phyloP scores from a whole-genome alignment of 2,113 vertebrate genomes.

The Cyanoramphus novaezelandiae region DNA sequence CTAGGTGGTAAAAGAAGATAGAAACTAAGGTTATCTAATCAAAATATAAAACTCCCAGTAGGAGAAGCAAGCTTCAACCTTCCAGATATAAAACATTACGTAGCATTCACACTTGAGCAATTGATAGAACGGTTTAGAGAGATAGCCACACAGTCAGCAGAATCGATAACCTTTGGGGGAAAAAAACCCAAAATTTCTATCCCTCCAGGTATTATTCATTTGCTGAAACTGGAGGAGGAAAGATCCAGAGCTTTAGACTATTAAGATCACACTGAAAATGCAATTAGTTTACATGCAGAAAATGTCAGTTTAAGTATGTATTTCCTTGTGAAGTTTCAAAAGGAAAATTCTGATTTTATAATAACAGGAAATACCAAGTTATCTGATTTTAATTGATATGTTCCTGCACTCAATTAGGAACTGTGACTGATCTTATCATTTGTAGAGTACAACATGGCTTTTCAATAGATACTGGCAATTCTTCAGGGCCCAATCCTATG shows the following conservation, averaged over 20 bases:
- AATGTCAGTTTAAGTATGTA: neutral
- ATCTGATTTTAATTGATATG: neutral
- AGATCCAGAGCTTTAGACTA: neutral
- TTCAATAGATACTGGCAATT: conserved; percentile 19
- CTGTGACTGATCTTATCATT: neutral
- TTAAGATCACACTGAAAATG: neutral
- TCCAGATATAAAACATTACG: conserved; percentile 51
- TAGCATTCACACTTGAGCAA: conserved; percentile 51
- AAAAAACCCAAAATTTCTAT: conserved; percentile 27
- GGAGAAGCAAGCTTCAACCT: conserved; percentile 49
- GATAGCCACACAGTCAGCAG: conserved; percentile 38
- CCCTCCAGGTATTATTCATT: conserved; percentile 29
- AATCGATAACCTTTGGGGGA: neutral
- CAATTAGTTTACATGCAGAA: neutral
- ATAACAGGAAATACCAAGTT: neutral
- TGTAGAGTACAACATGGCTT: neutral
- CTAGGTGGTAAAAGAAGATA: neutral
- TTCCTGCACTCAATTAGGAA: neutral
- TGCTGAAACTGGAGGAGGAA: neutral
- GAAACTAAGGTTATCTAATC: neutral
- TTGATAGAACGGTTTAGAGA: conserved; percentile 35
- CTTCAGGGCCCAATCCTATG: conserved; percentile 24
- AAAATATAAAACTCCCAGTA: conserved; percentile 45
- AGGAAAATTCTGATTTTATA: neutral
- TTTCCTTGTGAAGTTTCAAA: neutral